Evolutionary conservation across 2,888 invertebrate genomes (phyloP), one percentile per base, ranked within the genome.

Genomic region (Phanerotoma sp.): DNA sequence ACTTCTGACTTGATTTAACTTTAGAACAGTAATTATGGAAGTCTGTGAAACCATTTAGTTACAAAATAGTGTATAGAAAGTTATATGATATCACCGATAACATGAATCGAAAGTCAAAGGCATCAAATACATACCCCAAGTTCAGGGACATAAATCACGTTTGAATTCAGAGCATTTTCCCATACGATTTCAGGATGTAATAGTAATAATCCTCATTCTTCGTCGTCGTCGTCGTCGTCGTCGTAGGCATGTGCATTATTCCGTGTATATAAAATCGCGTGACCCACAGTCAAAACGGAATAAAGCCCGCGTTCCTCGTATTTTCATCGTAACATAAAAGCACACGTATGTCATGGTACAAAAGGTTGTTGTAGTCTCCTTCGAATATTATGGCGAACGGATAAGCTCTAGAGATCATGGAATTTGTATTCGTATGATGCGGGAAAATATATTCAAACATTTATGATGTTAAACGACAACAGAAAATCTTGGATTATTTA

Each of bases 191-290:
- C 22, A 46, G 45, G 33, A 48, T 52, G 37, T 13, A 37, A 35
- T 54, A 47, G 46, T 11, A 35, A 49, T 42, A 54, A 15, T 25
- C 15, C 16, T 32, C 15, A 30, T 20, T 41, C 35, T 30, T 40
- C 28, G 35, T 49, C n/a, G n/a, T n/a, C n/a, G n/a, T n/a, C n/a
- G n/a, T n/a, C n/a, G n/a, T n/a, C n/a, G n/a, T n/a, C n/a, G n/a
- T n/a, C n/a, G n/a, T n/a, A n/a, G n/a, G n/a, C n/a, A n/a, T n/a
- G n/a, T n/a, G n/a, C n/a, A n/a, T n/a, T n/a, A n/a, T n/a, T n/a
- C n/a, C n/a, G 44, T 41, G 40, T 54, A 51, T 28, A 45, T 37
- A 32, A 46, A 32, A 57, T 62, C 61, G 62, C 62, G 62, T 62
- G 61, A 62, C 61, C 53, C 33, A 47, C 18, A 50, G 50, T 47